Evolutionary conservation across 2,888 invertebrate species (phyloP).

Genomic region (Phortica okadai): DNA sequence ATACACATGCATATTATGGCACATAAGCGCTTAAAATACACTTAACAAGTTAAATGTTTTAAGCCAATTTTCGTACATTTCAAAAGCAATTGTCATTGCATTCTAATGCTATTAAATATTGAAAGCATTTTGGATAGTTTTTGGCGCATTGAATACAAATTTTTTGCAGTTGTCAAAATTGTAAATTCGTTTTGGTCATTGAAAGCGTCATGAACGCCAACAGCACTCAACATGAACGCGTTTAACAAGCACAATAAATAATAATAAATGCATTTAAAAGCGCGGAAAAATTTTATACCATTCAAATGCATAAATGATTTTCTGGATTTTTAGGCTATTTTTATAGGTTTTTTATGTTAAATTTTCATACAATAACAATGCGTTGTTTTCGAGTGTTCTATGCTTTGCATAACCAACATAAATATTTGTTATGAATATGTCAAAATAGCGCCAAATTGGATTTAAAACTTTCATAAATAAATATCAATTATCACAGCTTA

Average conservation of each 20-base stretch:
- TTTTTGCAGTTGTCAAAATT: constrained; percentile 10
- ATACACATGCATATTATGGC: neutral
- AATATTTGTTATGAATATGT: too few relatives aligned
- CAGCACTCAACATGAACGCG: neutral
- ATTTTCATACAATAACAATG: too few relatives aligned
- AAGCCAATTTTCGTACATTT: neutral
- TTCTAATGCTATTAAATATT: constrained; percentile 4
- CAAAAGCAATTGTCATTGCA: constrained; percentile 9
- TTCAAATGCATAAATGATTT: too few relatives aligned
- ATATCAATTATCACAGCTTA: too few relatives aligned
- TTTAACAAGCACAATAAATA: neutral
- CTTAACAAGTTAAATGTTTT: neutral
- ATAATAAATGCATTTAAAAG: neutral
- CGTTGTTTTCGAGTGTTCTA: too few relatives aligned
- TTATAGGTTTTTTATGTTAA: too few relatives aligned
- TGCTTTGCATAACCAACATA: too few relatives aligned
- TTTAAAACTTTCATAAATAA: too few relatives aligned
- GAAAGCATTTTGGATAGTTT: neutral
- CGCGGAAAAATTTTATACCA: neutral
- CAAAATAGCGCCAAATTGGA: too few relatives aligned
- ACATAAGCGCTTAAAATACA: neutral
- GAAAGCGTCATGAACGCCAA: neutral
- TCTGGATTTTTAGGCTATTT: too few relatives aligned
- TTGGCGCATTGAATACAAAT: neutral
- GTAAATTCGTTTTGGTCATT: neutral